A percentile compares a stretch with the other conserved stretches of the same genome.
Conservation (phyloP, 2,113 vertebrate genomes). For the Siniperca knerii region DNA sequence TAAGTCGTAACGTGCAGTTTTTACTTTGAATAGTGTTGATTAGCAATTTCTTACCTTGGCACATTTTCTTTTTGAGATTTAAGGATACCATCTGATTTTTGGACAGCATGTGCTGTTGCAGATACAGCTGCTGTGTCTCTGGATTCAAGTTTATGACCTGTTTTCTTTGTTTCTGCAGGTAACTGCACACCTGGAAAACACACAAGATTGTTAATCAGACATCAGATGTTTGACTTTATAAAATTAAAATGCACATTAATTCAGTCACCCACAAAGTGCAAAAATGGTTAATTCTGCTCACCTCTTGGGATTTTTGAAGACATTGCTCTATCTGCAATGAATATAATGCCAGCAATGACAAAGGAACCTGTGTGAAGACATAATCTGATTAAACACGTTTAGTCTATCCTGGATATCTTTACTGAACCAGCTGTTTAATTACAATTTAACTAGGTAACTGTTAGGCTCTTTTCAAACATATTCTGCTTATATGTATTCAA, state of each 20-base stretch:
- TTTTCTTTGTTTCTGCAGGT: constrained; percentile 65
- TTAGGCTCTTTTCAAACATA: background rate
- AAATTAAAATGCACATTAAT: background rate
- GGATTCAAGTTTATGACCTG: constrained; percentile 27
- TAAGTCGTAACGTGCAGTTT: background rate
- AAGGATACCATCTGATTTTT: constrained; percentile 50
- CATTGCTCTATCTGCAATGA: constrained; percentile 39
- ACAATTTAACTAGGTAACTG: background rate
- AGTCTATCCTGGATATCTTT: background rate
- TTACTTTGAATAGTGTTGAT: background rate
- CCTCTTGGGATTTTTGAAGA: constrained; percentile 74
- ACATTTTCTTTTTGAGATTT: constrained; percentile 72
- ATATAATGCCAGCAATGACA: background rate
- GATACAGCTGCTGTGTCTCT: constrained; percentile 61
- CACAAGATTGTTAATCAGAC: background rate
- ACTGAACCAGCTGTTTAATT: background rate
- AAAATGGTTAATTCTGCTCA: constrained; percentile 8
- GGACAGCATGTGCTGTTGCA: constrained; percentile 8
- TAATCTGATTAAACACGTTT: background rate
- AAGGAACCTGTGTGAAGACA: constrained; percentile 22
- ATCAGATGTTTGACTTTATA: background rate
- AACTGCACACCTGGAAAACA: constrained; percentile 34
- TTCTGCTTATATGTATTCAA: background rate
- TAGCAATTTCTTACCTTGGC: constrained; percentile 46
- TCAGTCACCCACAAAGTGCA: background rate